Percentiles rank a stretch among this genome's conserved stretches.
phyloP scores from a whole-genome alignment of 2,113 vertebrate genomes.

The Pagrus major region DNA sequence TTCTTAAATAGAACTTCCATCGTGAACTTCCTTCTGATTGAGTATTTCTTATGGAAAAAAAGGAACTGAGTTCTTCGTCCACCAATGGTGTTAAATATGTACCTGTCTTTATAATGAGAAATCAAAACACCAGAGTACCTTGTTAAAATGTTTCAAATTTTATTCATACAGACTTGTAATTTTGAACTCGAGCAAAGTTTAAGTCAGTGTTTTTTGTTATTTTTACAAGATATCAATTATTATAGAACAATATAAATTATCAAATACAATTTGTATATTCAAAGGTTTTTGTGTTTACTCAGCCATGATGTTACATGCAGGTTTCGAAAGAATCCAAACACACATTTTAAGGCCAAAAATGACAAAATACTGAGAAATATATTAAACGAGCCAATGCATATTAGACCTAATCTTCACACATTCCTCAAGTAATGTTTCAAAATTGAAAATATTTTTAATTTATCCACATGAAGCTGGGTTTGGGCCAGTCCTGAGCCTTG shows the following conservation, averaged over 20 bases:
- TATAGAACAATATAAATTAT: not conserved
- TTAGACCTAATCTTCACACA: not conserved
- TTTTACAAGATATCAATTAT: not conserved
- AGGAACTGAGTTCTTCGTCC: no score
- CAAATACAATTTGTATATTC: not conserved
- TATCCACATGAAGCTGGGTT: slow-evolving; percentile 73
- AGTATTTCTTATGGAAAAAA: not conserved
- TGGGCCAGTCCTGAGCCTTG: slow-evolving; percentile 76
- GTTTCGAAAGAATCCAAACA: not conserved
- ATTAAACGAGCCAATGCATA: not conserved
- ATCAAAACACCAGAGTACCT: not conserved
- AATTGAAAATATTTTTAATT: slow-evolving; percentile 43
- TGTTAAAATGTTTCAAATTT: not conserved
- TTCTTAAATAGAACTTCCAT: no score
- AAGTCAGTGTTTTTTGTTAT: not conserved
- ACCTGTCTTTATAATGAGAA: not conserved
- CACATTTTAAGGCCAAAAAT: not conserved
- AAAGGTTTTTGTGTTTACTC: not conserved
- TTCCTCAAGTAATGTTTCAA: not conserved
- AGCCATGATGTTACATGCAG: not conserved
- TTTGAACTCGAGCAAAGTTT: not conserved
- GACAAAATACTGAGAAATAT: not conserved
- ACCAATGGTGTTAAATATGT: not conserved
- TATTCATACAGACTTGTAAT: not conserved
- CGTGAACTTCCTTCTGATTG: not conserved